Conservation (phyloP, 2,888 invertebrate species). For the Escarpia spicata region DNA sequence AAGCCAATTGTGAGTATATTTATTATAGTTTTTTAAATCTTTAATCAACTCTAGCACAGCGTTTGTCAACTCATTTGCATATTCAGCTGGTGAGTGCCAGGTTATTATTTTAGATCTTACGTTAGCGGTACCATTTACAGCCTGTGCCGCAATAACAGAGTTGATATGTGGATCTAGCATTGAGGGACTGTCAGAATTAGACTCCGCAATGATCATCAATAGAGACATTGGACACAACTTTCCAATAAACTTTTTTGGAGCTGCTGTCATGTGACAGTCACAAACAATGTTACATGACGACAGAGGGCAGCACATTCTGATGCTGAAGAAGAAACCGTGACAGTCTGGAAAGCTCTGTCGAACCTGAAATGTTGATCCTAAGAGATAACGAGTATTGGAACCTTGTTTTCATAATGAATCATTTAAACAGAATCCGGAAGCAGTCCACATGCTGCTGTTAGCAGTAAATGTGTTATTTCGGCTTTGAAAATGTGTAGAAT, state of each 20-base stretch:
- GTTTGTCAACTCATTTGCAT: too few species aligned
- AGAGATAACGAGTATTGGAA: not conserved
- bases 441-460: conserved; percentile 7
- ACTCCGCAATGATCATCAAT: too few species aligned
- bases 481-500: not conserved
- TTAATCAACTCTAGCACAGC: too few species aligned
- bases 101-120: too few species aligned
- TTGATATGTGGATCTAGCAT: too few species aligned
- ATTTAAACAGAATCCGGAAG: not conserved
- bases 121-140: too few species aligned
- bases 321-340: not conserved
- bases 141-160: too few species aligned
- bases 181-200: too few species aligned
- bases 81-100: too few species aligned
- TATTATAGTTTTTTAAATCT: too few species aligned
- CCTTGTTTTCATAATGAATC: conserved; percentile 17
- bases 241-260: not conserved
- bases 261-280: conserved; percentile 14
- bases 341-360: conserved; percentile 10
- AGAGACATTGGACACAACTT: too few species aligned
- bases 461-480: not conserved
- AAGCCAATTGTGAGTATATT: too few species aligned
- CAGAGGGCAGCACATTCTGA: not conserved
- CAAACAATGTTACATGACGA: conserved; percentile 17
- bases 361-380: not conserved